Base-by-base conservation (phyloP, 92 coral and sea anemone genomes). In the Actinostola sp. region DNA sequence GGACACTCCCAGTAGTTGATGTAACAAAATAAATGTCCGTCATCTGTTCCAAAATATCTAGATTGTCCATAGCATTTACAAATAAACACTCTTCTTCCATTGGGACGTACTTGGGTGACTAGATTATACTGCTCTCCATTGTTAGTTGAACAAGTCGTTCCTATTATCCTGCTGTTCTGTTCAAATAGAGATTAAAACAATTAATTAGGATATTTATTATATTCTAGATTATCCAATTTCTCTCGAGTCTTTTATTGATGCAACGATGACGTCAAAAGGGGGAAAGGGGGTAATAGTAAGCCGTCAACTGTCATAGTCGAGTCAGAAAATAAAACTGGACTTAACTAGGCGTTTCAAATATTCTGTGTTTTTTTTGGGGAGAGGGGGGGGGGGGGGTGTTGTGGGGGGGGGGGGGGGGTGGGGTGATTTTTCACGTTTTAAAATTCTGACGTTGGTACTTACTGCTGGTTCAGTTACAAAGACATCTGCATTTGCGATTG, bases 131-230 rank as follows among this genome's bases (percentile, higher is more conserved):
- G 82, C 19, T 35, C 35, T 3, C 67, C 81, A 61, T 75, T 74
- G 57, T 75, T 66, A n/a, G 87, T 84, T 30, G 94, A 89, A 70
- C 94, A 89, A 24, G 76, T 52, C 9, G 84, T 82, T 27, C 88
- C 86, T 1, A 89, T 30, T 33, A 89, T 49, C 32, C 80, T 72
- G 62, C 67, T 44, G 59, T 75, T 66, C 90, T 85, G 79, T 8
- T 66, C 5, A 46, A 46, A 14, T 8, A 20, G 45, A 46, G 0
- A 50, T 20, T 6, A 24, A 43, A 23, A 31, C 8, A 3, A 26
- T 16, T 11, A 43, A 16, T 46, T n/a, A 39, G 45, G 7, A 7
- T 7, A 39, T 7, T 39, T 7, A 14, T 14, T 14, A 39, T 39
- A 7, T 14, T 7, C 7, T 39, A 7, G 14, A 39, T 15, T 14